Evolutionary conservation across 2,797 vertebrate genomes (phyloP).

Genomic region (Eutrigla gurnardus): DNA sequence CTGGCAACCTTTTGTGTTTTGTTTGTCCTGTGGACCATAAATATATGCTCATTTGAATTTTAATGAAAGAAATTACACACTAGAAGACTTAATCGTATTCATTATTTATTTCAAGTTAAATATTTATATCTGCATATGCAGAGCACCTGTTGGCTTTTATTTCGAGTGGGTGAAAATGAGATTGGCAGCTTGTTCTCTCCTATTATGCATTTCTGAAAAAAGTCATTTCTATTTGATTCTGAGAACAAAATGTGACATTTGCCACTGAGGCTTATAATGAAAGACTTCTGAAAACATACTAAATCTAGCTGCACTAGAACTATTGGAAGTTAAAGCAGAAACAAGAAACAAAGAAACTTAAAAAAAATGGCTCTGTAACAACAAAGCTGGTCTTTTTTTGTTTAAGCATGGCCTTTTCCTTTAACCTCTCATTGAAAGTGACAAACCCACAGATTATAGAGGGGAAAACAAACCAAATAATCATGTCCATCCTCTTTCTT

Average conservation of each 20-base stretch:
- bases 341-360: background rate
- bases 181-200: background rate
- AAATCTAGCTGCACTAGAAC: background rate
- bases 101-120: background rate
- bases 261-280: background rate
- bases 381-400: background rate
- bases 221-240: background rate
- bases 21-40: background rate
- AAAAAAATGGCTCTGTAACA: background rate
- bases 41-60: background rate
- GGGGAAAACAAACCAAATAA: slow-evolving; percentile 31
- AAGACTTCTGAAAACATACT: background rate
- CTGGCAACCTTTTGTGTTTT: background rate
- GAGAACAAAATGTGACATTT: background rate
- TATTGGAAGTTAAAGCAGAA: background rate
- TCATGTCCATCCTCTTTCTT: slow-evolving; percentile 5
- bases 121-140: background rate
- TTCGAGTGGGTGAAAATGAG: background rate
- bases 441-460: slow-evolving; percentile 15
- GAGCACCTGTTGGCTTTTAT: background rate
- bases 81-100: background rate
- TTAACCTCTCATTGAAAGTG: slow-evolving; percentile 1
- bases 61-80: background rate
- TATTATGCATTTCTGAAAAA: background rate
- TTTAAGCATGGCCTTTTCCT: background rate